Evolutionary conservation across 2,797 vertebrate genomes (phyloP), one percentile per base, ranked within the genome.

Genomic region (Sphenodon punctatus): DNA sequence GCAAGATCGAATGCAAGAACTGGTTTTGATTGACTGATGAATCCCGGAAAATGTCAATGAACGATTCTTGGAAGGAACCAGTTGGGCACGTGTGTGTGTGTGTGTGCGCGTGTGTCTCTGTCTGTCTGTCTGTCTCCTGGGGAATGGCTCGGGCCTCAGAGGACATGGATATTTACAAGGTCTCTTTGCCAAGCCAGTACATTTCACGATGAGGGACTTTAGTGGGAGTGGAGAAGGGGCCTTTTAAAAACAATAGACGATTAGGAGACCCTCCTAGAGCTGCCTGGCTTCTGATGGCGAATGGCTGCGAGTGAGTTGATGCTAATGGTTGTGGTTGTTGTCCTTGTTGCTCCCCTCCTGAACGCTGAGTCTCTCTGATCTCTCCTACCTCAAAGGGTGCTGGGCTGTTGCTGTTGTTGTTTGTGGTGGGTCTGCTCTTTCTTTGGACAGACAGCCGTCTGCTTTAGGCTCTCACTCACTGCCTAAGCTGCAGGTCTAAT

Each of bases 1-100:
- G 56, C 72, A 1, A 17, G 59, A 85, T 36, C 80, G 84, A 87
- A 71, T 7, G n/a, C 10, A 63, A 46, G 20, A 32, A 23, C 60
- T 12, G 48, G 56, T 56, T 42, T 72, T 81, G 58, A 80, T 67
- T 79, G 75, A 75, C 59, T 51, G 64, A 75, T n/a, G n/a, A n/a
- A n/a, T n/a, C n/a, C n/a, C n/a, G n/a, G n/a, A n/a, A n/a, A n/a
- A n/a, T n/a, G n/a, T n/a, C n/a, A n/a, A n/a, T n/a, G n/a, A n/a
- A n/a, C n/a, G n/a, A n/a, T n/a, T n/a, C n/a, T n/a, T n/a, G n/a
- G n/a, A n/a, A n/a, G n/a, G n/a, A n/a, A n/a, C n/a, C n/a, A n/a
- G n/a, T n/a, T 45, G 36, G 7, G 15, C 22, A 38, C 53, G 43
- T 30, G 20, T 48, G 48, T 59, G 17, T 14, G 19, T 20, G 15